Evolutionary conservation across 2,113 vertebrate species (phyloP).

Genomic region (Chlorodrepanis virens): DNA sequence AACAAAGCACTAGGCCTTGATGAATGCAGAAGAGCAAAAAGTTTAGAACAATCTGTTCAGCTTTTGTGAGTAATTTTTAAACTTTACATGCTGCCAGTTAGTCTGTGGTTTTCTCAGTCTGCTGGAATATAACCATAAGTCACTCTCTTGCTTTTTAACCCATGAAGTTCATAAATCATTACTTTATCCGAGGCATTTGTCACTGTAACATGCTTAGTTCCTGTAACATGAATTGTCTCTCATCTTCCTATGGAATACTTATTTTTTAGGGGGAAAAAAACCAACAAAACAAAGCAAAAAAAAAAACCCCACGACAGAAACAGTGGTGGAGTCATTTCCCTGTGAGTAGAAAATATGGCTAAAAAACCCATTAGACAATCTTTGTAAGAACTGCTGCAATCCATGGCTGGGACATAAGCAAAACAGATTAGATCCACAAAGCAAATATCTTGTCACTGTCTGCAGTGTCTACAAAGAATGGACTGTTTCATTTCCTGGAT

Average conservation of each 20-base stretch:
- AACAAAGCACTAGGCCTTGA: neutral
- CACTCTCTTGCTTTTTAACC: neutral
- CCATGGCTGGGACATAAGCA: neutral
- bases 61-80: conserved; percentile 32
- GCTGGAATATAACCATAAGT: neutral
- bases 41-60: conserved; percentile 19
- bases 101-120: neutral
- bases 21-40: neutral
- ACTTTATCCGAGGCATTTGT: neutral
- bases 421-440: conserved; percentile 12
- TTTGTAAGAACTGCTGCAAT: neutral
- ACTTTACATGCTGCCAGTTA: neutral
- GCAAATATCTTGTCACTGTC: neutral
- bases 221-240: neutral
- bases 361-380: neutral
- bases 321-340: neutral
- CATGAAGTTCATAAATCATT: neutral
- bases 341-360: neutral
- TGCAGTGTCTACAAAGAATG: neutral
- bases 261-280: neutral
- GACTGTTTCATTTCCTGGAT: conserved; percentile 45
- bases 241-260: neutral
- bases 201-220: neutral
- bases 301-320: neutral
- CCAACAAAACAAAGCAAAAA: too few species aligned